Percentiles rank a stretch among this genome's conserved stretches.
Evolutionary conservation across 2,888 invertebrate species (phyloP).

Genomic region (Tipula helvola): DNA sequence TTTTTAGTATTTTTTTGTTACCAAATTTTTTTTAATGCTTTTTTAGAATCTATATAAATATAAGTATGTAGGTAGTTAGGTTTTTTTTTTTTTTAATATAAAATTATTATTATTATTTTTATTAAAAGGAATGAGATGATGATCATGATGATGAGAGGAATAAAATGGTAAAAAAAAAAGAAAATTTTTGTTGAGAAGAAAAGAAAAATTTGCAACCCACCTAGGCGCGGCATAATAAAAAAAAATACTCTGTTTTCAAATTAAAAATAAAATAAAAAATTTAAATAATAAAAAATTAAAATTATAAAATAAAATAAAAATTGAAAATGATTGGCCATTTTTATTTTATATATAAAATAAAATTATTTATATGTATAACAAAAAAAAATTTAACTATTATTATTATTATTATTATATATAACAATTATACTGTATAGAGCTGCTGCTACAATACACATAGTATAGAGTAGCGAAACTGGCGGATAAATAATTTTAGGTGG

Average conservation of each 20-base stretch:
- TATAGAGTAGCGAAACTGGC: background rate
- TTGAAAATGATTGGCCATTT: constrained; percentile 4
- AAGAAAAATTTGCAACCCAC: background rate
- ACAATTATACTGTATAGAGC: background rate
- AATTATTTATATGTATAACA: background rate
- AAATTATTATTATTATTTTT: background rate
- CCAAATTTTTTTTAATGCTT: background rate
- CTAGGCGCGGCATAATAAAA: background rate
- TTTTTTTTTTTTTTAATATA: background rate
- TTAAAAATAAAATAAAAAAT: background rate
- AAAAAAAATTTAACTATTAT: background rate
- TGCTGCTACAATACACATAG: background rate
- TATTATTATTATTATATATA: background rate
- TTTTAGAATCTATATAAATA: background rate
- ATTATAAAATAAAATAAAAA: background rate
- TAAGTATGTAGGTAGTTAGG: constrained; percentile 4
- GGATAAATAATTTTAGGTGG: background rate
- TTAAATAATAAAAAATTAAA: background rate
- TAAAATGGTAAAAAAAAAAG: background rate
- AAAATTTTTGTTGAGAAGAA: background rate
- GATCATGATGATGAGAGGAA: background rate
- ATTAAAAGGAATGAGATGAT: background rate
- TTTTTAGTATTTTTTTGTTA: background rate
- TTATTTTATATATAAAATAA: background rate
- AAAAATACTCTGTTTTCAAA: background rate